A percentile compares a stretch with the other conserved stretches of the same genome.
These are phyloP conservation scores for Luffia ferchaultella DNA, from an alignment of 2,888 invertebrate species.

Conservation along the genomic window DNA sequence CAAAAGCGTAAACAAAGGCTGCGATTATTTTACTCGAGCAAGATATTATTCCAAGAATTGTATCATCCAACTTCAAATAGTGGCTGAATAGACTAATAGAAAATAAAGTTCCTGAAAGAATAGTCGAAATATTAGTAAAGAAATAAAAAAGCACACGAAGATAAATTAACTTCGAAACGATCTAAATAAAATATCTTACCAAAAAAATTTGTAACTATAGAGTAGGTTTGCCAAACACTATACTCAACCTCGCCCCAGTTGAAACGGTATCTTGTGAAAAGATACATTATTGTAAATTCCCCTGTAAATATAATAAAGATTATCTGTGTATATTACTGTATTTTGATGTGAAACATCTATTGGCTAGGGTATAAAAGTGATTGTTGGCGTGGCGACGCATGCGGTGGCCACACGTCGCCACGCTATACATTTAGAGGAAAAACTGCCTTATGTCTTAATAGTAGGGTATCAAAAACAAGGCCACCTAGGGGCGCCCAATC, in stretches of 20 bases:
- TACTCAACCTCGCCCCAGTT: constrained; percentile 53
- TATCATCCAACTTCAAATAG: constrained; percentile 81
- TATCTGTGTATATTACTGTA: not conserved
- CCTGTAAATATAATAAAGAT: constrained; percentile 17
- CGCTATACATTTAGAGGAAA: not conserved
- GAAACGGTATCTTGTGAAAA: constrained; percentile 41
- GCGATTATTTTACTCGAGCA: constrained; percentile 85
- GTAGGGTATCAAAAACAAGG: too few relatives aligned
- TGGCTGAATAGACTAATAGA: constrained; percentile 85
- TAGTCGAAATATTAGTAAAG: constrained; percentile 8
- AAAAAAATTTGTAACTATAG: constrained; percentile 47
- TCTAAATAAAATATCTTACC: constrained; percentile 32
- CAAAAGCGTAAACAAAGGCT: constrained; percentile 85
- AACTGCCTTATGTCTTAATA: too few relatives aligned
- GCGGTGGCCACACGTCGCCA: not conserved
- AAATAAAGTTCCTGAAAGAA: constrained; percentile 74
- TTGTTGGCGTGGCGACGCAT: too few relatives aligned
- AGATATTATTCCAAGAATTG: constrained; percentile 85
- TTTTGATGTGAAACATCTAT: not conserved
- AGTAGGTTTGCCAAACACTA: constrained; percentile 54
- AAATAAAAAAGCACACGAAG: not conserved
- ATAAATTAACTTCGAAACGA: not conserved
- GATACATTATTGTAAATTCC: constrained; percentile 20
- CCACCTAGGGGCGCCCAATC: too few relatives aligned
- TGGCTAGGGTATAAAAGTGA: not conserved